phyloP scores from a whole-genome alignment of 2,797 vertebrate species.

The Silurus lanzhouensis region DNA sequence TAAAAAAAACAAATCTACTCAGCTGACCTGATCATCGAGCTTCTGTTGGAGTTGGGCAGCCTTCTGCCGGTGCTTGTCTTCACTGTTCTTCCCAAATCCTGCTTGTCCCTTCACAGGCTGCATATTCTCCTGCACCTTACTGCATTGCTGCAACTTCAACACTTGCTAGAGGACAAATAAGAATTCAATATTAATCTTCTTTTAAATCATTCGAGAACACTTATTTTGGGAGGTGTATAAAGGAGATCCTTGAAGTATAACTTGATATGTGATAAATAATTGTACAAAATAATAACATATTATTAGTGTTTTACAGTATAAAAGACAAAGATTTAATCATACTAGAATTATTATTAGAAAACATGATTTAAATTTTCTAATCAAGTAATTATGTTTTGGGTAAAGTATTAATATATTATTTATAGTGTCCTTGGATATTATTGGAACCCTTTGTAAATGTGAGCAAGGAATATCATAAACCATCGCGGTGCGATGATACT shows the following conservation, averaged over 20 bases:
- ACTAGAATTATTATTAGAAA: too few relatives aligned
- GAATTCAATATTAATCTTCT: not conserved
- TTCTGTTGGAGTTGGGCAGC: constrained; percentile 77
- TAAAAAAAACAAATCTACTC: not conserved
- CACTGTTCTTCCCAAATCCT: constrained; percentile 55
- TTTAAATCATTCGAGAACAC: not conserved
- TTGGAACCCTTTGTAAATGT: too few relatives aligned
- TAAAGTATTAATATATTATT: too few relatives aligned
- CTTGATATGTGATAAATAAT: not conserved
- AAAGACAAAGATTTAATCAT: not conserved
- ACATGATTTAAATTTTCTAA: too few relatives aligned
- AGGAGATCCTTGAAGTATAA: not conserved
- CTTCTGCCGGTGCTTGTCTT: constrained; percentile 73
- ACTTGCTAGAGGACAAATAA: constrained; percentile 65
- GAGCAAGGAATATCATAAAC: too few relatives aligned
- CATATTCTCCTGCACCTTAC: constrained; percentile 18
- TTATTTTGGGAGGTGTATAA: not conserved
- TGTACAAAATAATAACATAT: not conserved
- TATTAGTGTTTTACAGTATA: not conserved
- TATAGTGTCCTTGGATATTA: too few relatives aligned
- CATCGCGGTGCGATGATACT: too few relatives aligned
- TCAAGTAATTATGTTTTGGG: too few relatives aligned
- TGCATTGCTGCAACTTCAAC: constrained; percentile 61
- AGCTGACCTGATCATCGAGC: constrained; percentile 82
- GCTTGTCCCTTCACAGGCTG: constrained; percentile 2